Base-by-base conservation (phyloP, 2,888 invertebrate genomes). In the Phengaris arion region DNA sequence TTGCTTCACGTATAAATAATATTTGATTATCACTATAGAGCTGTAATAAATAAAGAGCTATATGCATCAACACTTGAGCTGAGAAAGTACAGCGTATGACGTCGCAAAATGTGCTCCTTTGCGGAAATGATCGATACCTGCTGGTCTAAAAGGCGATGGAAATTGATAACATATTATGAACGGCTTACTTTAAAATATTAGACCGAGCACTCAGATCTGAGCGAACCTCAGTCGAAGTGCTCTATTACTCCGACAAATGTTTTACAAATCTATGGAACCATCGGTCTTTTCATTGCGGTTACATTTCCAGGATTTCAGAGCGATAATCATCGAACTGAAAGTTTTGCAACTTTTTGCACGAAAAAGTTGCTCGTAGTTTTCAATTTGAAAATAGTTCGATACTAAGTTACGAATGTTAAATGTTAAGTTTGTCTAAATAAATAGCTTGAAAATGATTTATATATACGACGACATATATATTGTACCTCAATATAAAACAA, bases 111-210 rank as follows among this genome's bases (percentile, higher is more conserved):
- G 64, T 12, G 35, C 64, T 12, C 0, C 22, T 6, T 35, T 35
- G 59, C 59, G 35, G 13, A 35, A 15, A 64, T 45, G 64, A 64
- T 64, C 64, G 64, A 64, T 64, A 64, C 35, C 35, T 35, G 3
- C 12, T 35, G 64, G 64, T 64, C 64, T 64, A 35, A 64, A 64
- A 64, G 35, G 64, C 64, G 35, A 64, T 64, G 64, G 12, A 64
- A 64, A 64, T 45, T 45, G 45, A 64, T 64, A 64, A 64, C 64
- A 64, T 64, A 64, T 64, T 35, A 64, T 64, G 64, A 64, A 35
- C 64, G 35, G 64, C 64, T 64, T 35, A 57, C 57, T 57, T 15
- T 64, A 64, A 64, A 64, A 64, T 64, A 64, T 64, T 22, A 64
- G 64, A 64, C 5, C 64, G 64, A 64, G 64, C 35, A 2, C 57